phyloP scores from a whole-genome alignment of 2,113 vertebrate genomes.

The Guaruba guarouba region DNA sequence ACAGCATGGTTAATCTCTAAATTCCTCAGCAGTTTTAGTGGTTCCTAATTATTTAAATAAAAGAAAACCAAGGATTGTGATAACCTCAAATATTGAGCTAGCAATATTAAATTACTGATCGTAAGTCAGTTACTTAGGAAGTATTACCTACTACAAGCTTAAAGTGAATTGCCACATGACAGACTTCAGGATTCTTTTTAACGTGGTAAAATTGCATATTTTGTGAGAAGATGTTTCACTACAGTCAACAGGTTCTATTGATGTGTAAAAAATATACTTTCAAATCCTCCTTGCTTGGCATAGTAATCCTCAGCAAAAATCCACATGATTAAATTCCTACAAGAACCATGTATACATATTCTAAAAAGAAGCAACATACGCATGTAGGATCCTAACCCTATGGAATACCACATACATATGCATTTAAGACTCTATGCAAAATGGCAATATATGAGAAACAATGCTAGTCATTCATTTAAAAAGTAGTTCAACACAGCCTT shows the following conservation, averaged over 20 bases:
- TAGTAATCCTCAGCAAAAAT: not conserved
- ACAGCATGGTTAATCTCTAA: not conserved
- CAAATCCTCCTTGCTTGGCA: not conserved
- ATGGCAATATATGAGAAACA: conserved; percentile 42
- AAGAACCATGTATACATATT: not conserved
- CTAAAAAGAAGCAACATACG: not conserved
- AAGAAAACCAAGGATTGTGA: not conserved
- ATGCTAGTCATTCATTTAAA: conserved; percentile 35
- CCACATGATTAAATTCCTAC: not conserved
- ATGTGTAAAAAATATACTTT: not conserved
- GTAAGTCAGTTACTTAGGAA: not conserved
- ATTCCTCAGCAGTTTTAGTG: not conserved
- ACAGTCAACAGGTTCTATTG: not conserved
- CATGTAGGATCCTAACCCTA: not conserved
- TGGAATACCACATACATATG: not conserved
- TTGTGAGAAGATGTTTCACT: not conserved
- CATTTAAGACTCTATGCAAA: not conserved
- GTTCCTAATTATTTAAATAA: not conserved
- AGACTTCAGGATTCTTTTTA: not conserved
- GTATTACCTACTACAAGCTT: not conserved
- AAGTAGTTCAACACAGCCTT: conserved; percentile 38
- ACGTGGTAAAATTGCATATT: not conserved
- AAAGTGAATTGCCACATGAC: not conserved
- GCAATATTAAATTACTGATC: not conserved
- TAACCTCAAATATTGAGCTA: not conserved